Percentiles rank a stretch among this genome's conserved stretches.
phyloP scores from a whole-genome alignment of 2,888 invertebrate species.

The Syrista parreyssii region DNA sequence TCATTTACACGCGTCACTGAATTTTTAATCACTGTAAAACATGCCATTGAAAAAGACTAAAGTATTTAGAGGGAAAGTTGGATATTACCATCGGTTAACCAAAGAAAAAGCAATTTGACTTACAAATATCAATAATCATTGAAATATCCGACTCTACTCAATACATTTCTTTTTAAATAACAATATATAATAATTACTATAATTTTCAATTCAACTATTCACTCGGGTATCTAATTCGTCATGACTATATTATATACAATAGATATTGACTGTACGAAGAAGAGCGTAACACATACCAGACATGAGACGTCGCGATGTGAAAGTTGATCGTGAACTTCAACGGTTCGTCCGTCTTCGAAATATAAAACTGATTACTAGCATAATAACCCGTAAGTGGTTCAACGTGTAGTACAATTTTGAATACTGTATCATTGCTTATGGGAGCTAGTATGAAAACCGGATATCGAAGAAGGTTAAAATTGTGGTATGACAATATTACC shows the following conservation, averaged over 20 bases:
- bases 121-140: background rate
- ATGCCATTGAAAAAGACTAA: background rate
- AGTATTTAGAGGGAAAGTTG: background rate
- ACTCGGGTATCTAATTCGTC: background rate
- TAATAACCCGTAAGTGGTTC: background rate
- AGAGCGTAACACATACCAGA: conserved; percentile 42
- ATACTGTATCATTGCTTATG: background rate
- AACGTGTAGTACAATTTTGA: background rate
- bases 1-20: background rate
- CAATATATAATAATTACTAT: too few relatives aligned
- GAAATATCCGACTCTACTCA: background rate
- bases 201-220: background rate
- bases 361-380: conserved; percentile 15
- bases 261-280: conserved; percentile 23
- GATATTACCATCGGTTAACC: background rate
- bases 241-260: background rate
- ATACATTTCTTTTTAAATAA: too few relatives aligned
- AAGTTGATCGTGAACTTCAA: conserved; percentile 64
- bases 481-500: background rate
- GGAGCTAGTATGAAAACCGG: background rate
- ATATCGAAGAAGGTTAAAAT: background rate
- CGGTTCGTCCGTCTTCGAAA: conserved; percentile 28
- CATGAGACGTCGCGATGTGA: conserved; percentile 47
- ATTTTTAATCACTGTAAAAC: background rate
- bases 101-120: background rate